Conservation (phyloP, 2,797 vertebrate species). For the Triplophysa bombifrons region DNA sequence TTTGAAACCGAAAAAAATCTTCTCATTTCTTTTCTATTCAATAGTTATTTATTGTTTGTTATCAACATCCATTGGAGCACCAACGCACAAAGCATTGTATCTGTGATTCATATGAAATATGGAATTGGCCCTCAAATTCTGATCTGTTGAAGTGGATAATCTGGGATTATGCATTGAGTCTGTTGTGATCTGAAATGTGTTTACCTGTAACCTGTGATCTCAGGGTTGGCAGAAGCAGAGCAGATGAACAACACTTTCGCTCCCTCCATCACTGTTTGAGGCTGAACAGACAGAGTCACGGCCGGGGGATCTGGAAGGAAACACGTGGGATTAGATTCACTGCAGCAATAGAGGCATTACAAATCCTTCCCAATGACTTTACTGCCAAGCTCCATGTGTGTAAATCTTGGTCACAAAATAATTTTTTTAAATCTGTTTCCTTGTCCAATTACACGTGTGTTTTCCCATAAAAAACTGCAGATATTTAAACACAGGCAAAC, state of each 20-base stretch:
- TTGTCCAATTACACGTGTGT: neutral
- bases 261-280: slow-evolving; percentile 87
- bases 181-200: slow-evolving; percentile 31
- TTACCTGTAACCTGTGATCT: slow-evolving; percentile 90
- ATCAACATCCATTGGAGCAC: slow-evolving; percentile 13
- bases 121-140: slow-evolving; percentile 16
- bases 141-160: slow-evolving; percentile 39
- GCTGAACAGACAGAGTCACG: slow-evolving; percentile 88
- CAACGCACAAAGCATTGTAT: slow-evolving; percentile 6
- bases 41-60: neutral
- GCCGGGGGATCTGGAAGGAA: slow-evolving; percentile 82
- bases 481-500: neutral
- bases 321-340: slow-evolving; percentile 35
- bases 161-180: slow-evolving; percentile 37
- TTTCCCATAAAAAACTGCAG: neutral
- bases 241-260: slow-evolving; percentile 88
- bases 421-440: slow-evolving; percentile 9
- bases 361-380: slow-evolving; percentile 43
- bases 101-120: slow-evolving; percentile 37
- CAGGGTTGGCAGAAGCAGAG: slow-evolving; percentile 87
- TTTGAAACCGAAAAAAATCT: neutral
- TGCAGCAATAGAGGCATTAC: slow-evolving; percentile 46
- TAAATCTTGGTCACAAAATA: slow-evolving; percentile 30
- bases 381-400: slow-evolving; percentile 40
- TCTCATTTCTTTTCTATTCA: neutral